These are phyloP conservation scores for Gymnorhina tibicen DNA, from an alignment of 2,113 vertebrate species.

Conservation along the genomic window DNA sequence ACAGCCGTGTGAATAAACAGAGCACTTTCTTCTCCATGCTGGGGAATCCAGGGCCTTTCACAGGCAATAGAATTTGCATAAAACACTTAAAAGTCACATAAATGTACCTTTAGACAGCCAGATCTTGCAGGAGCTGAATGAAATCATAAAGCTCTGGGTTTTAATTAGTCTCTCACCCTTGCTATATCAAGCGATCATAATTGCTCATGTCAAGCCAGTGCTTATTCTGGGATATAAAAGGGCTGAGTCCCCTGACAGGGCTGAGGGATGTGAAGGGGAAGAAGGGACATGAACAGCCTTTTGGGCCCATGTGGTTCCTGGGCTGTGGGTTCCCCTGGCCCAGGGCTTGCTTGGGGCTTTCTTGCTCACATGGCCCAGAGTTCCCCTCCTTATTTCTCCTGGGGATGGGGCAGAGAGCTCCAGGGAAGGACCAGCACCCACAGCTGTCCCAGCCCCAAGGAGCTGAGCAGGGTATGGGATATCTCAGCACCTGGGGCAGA, in stretches of 20 bases:
- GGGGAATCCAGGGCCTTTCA: not conserved
- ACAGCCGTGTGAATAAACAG: not conserved
- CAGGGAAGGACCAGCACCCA: not conserved
- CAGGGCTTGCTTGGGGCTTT: not conserved
- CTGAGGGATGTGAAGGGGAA: not conserved
- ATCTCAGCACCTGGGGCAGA: not conserved
- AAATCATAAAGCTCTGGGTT: conserved; percentile 1
- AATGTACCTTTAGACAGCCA: conserved; percentile 2
- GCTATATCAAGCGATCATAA: not conserved
- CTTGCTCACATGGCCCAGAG: not conserved
- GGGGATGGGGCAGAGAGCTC: not conserved
- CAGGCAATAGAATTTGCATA: not conserved
- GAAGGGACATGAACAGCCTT: not conserved
- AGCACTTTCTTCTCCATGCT: not conserved
- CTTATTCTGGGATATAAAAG: not conserved
- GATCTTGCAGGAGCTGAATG: not conserved
- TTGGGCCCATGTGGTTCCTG: not conserved
- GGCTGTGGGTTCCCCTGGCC: not conserved
- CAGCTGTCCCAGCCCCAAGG: not conserved
- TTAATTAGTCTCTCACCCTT: conserved; percentile 33
- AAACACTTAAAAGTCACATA: conserved; percentile 8
- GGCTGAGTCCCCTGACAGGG: not conserved
- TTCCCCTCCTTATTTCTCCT: fast-evolving
- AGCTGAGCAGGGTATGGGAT: not conserved
- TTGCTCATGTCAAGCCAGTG: not conserved